Evolutionary conservation across 2,888 invertebrate genomes (phyloP).

Genomic region (Oscheius sp.): DNA sequence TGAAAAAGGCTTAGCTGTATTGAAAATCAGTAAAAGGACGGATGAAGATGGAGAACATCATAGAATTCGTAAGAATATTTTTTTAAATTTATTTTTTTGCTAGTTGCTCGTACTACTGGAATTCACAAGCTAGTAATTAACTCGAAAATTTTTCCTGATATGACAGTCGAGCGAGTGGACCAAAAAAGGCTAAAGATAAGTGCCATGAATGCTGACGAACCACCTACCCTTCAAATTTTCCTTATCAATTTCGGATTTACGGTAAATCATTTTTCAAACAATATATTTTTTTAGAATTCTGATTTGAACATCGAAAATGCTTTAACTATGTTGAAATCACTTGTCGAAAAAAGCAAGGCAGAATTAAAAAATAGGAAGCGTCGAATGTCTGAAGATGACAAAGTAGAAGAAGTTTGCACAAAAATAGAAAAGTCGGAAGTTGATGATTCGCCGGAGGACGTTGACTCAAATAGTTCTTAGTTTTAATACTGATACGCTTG

Average conservation of each 20-base stretch:
- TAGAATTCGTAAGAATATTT: constrained; percentile 39
- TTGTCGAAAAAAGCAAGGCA: constrained; percentile 2
- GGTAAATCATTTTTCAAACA: constrained; percentile 19
- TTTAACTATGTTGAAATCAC: not conserved
- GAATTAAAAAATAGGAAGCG: constrained; percentile 12
- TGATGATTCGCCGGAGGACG: too few species aligned
- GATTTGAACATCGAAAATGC: constrained; percentile 21
- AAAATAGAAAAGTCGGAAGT: constrained; percentile 8
- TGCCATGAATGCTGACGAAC: constrained; percentile 60
- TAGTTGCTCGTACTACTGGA: constrained; percentile 65
- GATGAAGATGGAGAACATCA: constrained; percentile 41
- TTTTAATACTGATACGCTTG: too few species aligned
- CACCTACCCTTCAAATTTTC: constrained; percentile 63
- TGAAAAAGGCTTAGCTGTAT: constrained; percentile 59
- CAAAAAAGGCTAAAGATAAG: constrained; percentile 63
- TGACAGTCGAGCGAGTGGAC: constrained; percentile 62
- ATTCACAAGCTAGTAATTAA: constrained; percentile 65
- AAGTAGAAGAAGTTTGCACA: constrained; percentile 3
- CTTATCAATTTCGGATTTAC: constrained; percentile 55
- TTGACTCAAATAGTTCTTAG: not conserved
- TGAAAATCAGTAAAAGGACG: constrained; percentile 40
- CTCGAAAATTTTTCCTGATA: constrained; percentile 60
- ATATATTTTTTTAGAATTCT: constrained; percentile 22
- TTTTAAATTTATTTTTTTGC: constrained; percentile 7
- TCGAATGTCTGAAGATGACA: not conserved